phyloP scores from a whole-genome alignment of 2,888 invertebrate species.

The Lingula anatina region DNA sequence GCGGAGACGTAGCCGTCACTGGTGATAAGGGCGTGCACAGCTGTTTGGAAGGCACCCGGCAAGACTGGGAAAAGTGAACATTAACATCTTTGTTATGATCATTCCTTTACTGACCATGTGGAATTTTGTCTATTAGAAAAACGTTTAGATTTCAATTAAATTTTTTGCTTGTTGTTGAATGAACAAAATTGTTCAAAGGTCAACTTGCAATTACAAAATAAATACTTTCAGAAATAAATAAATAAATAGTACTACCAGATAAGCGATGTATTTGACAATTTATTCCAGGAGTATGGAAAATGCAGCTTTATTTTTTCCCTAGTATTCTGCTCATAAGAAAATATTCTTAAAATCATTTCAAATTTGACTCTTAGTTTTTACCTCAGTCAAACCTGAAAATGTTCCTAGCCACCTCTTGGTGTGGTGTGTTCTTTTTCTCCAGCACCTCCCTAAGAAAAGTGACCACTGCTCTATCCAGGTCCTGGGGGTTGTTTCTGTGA shows the following conservation, averaged over 20 bases:
- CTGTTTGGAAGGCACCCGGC: constrained; percentile 35
- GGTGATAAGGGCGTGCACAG: constrained; percentile 30
- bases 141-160: too few relatives aligned
- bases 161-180: too few relatives aligned
- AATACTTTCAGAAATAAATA: too few relatives aligned
- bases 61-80: constrained; percentile 19
- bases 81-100: neutral
- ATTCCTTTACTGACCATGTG: neutral
- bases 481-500: constrained; percentile 11
- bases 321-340: too few relatives aligned
- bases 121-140: too few relatives aligned
- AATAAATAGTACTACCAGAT: too few relatives aligned
- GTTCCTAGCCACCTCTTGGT: constrained; percentile 12
- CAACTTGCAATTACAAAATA: too few relatives aligned
- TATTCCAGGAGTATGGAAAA: constrained; percentile 2
- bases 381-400: constrained; percentile 20
- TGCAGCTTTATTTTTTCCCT: too few relatives aligned
- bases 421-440: constrained; percentile 3
- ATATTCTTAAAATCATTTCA: too few relatives aligned
- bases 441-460: constrained; percentile 14
- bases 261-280: too few relatives aligned
- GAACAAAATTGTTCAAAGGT: too few relatives aligned
- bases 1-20: constrained; percentile 20
- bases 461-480: constrained; percentile 14
- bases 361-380: constrained; percentile 6